Base-by-base conservation (phyloP, 2,113 vertebrate genomes). In the Cyprinus carpio region DNA sequence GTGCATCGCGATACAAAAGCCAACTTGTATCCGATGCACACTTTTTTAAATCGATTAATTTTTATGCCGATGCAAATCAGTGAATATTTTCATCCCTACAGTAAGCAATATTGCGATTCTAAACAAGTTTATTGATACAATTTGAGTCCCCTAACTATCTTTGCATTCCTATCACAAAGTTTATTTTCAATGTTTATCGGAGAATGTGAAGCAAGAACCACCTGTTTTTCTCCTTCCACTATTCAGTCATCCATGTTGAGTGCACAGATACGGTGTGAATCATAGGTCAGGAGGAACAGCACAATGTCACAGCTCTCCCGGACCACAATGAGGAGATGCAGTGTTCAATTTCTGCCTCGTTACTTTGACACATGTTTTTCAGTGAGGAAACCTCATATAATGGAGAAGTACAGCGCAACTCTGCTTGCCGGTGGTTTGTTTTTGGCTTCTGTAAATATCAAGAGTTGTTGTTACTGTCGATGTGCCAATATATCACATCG, bases 241-340 rank as follows among this genome's bases (percentile, higher is more conserved):
- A 88, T 86, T 67, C 87, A 88, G 79, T 87, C 82, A 65, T 76
- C 88, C 77, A 20, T 88, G 87, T 29, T 82, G 82, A 46, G 78
- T 82, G 87, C 89, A 89, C 88, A 90, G 89, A 89, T 89, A 78
- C 58, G 51, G 75, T 87, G 86, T 71, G 89, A 88, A 87, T 81
- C 85, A 88, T 62, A 89, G 93, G 91, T 94, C 92, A 92, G 54
- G 83, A 90, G 83, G 87, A 89, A 84, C 82, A 88, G 84, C 29
- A 81, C 84, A 87, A 91, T 83, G 85, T 92, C 84, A 78, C 89
- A 91, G 89, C 83, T 91, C 51, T 87, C 88, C 90, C 86, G 74
- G 91, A 90, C 86, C 49, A 86, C 82, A 89, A 76, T 1, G 29
- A 86, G 56, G 64, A 87, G 84, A 90, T 86, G 75, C 29, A 18